A percentile compares a stretch with the other conserved stretches of the same genome.
These are phyloP conservation scores for Sarcophaga peregrina DNA, from an alignment of 1,140 invertebrate species.

Conservation along the genomic window DNA sequence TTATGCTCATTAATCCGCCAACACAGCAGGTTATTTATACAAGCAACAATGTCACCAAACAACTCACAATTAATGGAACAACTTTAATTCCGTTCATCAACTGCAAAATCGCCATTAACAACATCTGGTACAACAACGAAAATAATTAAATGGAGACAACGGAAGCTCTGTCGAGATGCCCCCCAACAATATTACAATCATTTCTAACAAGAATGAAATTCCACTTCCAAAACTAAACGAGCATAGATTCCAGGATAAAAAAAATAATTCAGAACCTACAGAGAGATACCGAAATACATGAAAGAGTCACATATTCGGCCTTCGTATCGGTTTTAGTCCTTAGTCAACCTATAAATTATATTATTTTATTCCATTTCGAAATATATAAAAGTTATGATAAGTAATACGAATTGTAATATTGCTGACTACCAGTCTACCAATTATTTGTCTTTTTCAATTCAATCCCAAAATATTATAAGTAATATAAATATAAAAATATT, in stretches of 20 bases:
- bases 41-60: not conserved
- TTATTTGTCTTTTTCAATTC: too few species aligned
- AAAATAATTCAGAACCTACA: not conserved
- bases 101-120: not conserved
- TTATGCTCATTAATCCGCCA: not conserved
- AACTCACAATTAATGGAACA: not conserved
- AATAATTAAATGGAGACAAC: not conserved
- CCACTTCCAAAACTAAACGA: not conserved
- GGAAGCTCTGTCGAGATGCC: not conserved
- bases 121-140: constrained; percentile 9
- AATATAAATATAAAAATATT: too few species aligned
- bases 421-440: too few species aligned
- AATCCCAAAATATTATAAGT: too few species aligned
- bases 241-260: constrained; percentile 4
- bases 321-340: not conserved
- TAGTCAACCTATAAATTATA: too few species aligned
- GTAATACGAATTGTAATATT: too few species aligned
- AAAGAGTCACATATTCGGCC: constrained; percentile 5
- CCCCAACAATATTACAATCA: not conserved
- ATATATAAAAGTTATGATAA: too few species aligned
- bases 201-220: not conserved
- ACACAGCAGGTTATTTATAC: not conserved
- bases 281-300: not conserved
- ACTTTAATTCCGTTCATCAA: not conserved
- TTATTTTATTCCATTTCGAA: too few species aligned